A percentile compares a stretch with the other conserved stretches of the same genome.
These are phyloP conservation scores for Phalloptychus januarius DNA, from an alignment of 2,797 vertebrate species.

Conservation along the genomic window DNA sequence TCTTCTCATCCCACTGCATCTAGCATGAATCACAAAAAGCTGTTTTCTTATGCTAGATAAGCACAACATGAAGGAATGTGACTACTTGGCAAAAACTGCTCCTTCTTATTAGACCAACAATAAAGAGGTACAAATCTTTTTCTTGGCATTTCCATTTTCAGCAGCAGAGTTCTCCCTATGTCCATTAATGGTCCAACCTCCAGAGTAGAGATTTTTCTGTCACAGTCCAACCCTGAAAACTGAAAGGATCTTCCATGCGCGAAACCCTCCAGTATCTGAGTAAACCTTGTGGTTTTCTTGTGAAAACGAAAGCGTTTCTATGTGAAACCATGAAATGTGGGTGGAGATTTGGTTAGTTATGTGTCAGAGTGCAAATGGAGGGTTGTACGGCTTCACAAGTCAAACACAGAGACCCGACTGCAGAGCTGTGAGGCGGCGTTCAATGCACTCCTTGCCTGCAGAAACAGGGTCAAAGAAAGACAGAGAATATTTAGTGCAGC, in stretches of 20 bases:
- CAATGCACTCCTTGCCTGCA: slow-evolving; percentile 94
- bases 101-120: slow-evolving; percentile 17
- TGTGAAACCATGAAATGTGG: slow-evolving; percentile 19
- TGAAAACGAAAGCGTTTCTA: slow-evolving; percentile 29
- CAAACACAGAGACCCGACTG: slow-evolving; percentile 89
- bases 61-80: slow-evolving; percentile 25
- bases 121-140: slow-evolving; percentile 21
- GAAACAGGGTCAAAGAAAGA: slow-evolving; percentile 6
- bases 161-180: slow-evolving; percentile 35
- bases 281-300: slow-evolving; percentile 23
- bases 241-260: slow-evolving; percentile 6
- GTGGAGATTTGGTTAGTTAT: slow-evolving; percentile 34
- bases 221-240: slow-evolving; percentile 11
- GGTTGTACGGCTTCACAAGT: slow-evolving; percentile 46
- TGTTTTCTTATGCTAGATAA: slow-evolving; percentile 15
- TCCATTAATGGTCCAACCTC: slow-evolving; percentile 16
- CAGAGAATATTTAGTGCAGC: background rate
- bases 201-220: slow-evolving; percentile 19
- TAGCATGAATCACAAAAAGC: slow-evolving; percentile 25
- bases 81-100: slow-evolving; percentile 59
- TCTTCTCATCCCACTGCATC: slow-evolving; percentile 26
- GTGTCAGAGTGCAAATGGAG: slow-evolving; percentile 35
- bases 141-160: slow-evolving; percentile 18
- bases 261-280: background rate
- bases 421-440: slow-evolving; percentile 91